Percentiles rank a stretch among this genome's conserved stretches.
phyloP scores from a whole-genome alignment of 2,113 vertebrate species.

The Leptosomus discolor region DNA sequence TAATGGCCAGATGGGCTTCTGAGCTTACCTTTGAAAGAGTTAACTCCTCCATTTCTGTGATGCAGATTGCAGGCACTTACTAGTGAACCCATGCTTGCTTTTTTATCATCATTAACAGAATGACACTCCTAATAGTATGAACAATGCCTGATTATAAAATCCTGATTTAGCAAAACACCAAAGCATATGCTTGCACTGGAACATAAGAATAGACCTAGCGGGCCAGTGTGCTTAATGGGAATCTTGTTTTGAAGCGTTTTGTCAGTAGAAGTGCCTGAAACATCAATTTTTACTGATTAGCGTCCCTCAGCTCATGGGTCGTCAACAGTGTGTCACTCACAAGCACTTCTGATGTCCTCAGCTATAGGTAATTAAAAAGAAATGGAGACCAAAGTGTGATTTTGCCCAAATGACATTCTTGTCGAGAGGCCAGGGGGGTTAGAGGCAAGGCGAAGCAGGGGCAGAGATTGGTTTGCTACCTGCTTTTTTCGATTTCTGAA shows the following conservation, averaged over 20 bases:
- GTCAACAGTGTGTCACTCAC: not conserved
- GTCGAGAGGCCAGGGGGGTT: not conserved
- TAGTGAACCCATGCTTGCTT: not conserved
- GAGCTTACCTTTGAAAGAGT: not conserved
- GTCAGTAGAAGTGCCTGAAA: not conserved
- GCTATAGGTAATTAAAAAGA: not conserved
- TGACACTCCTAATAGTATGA: not conserved
- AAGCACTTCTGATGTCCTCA: not conserved
- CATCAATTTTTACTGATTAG: not conserved
- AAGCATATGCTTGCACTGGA: not conserved
- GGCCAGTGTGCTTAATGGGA: not conserved
- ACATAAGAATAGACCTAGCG: not conserved
- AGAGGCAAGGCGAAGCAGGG: not conserved
- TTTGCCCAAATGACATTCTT: not conserved
- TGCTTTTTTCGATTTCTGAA: not conserved
- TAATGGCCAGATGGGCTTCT: not conserved
- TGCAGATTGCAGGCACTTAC: not conserved
- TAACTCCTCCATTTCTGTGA: not conserved
- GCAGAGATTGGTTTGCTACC: not conserved
- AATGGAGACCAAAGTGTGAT: not conserved
- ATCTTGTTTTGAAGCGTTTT: not conserved
- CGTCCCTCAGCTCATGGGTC: not conserved
- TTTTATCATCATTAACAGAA: not conserved
- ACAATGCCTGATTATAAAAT: not conserved
- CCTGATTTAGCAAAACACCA: constrained; percentile 7